Percentiles rank a stretch among this genome's conserved stretches.
These are phyloP conservation scores for Limenitis arthemis DNA, from an alignment of 2,888 invertebrate species.

Conservation along the genomic window DNA sequence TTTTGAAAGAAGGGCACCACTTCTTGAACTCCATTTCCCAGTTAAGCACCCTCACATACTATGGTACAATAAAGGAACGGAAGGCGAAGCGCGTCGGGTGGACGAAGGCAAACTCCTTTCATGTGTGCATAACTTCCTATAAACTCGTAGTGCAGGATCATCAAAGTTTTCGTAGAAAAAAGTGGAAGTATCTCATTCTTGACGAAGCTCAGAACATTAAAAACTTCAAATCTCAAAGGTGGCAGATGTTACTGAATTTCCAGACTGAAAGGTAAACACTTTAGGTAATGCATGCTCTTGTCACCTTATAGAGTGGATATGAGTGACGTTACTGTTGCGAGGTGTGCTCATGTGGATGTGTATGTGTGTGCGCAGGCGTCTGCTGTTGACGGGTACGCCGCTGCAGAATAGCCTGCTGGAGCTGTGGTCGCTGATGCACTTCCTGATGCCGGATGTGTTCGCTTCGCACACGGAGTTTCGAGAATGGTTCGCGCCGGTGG, in stretches of 20 bases:
- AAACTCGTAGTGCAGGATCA: slow-evolving; percentile 99
- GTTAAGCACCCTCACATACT: slow-evolving; percentile 97
- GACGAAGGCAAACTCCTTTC: slow-evolving; percentile 99
- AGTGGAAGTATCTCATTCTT: slow-evolving; percentile 98
- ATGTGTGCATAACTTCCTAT: slow-evolving; percentile 97
- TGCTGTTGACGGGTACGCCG: slow-evolving; percentile 94
- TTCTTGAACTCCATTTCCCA: slow-evolving; percentile 99
- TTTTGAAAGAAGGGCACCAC: slow-evolving; percentile 99
- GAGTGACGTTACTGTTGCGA: neutral
- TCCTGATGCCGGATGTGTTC: slow-evolving; percentile 97
- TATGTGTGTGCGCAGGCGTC: slow-evolving; percentile 70
- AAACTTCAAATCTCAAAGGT: slow-evolving; percentile 98
- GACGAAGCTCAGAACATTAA: slow-evolving; percentile 99
- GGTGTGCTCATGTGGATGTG: neutral
- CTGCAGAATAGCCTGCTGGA: slow-evolving; percentile 97
- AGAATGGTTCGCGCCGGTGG: slow-evolving; percentile 98
- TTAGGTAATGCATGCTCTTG: slow-evolving; percentile 15
- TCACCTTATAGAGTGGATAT: neutral
- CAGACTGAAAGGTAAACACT: slow-evolving; percentile 85
- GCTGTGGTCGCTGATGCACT: slow-evolving; percentile 98
- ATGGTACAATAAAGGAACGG: slow-evolving; percentile 96
- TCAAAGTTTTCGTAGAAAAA: slow-evolving; percentile 95
- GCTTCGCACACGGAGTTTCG: slow-evolving; percentile 96
- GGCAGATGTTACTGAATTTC: slow-evolving; percentile 97
- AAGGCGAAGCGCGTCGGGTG: slow-evolving; percentile 93